Percentiles rank a stretch among this genome's conserved stretches.
Evolutionary conservation across 2,888 invertebrate genomes (phyloP).

Genomic region (Phorcus lineatus): DNA sequence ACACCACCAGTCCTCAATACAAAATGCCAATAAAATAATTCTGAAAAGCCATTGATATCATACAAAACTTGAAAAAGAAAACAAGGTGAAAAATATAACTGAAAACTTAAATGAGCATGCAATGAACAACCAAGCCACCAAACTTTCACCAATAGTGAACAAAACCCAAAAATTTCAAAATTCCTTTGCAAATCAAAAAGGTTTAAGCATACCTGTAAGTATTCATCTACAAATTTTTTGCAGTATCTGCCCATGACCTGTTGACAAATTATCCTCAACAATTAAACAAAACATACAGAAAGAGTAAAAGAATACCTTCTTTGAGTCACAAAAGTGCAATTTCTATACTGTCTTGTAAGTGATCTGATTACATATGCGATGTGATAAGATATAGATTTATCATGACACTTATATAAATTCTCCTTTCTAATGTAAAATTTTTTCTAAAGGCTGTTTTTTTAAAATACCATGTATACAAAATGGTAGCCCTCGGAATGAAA

Average conservation of each 20-base stretch:
- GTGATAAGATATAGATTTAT: too few relatives aligned
- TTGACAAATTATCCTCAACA: background rate
- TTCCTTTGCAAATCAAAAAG: background rate
- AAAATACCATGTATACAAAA: too few relatives aligned
- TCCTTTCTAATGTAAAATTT: too few relatives aligned
- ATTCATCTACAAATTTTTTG: slow-evolving; percentile 22
- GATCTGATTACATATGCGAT: too few relatives aligned
- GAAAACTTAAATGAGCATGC: background rate
- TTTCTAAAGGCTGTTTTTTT: too few relatives aligned
- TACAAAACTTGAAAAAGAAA: background rate
- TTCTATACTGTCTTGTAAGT: too few relatives aligned
- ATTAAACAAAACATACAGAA: background rate
- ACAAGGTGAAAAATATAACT: background rate
- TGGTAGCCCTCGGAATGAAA: too few relatives aligned
- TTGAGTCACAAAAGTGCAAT: too few relatives aligned
- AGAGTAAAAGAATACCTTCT: too few relatives aligned
- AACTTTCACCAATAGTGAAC: background rate
- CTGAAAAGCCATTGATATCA: background rate
- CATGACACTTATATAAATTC: too few relatives aligned
- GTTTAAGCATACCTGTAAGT: background rate
- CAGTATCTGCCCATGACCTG: slow-evolving; percentile 20
- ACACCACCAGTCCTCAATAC: too few relatives aligned
- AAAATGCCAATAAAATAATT: too few relatives aligned
- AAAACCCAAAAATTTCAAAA: background rate
- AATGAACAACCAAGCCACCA: background rate